Evolutionary conservation across 1,140 invertebrate species (phyloP).

Genomic region (Paraescarpia echinospica): DNA sequence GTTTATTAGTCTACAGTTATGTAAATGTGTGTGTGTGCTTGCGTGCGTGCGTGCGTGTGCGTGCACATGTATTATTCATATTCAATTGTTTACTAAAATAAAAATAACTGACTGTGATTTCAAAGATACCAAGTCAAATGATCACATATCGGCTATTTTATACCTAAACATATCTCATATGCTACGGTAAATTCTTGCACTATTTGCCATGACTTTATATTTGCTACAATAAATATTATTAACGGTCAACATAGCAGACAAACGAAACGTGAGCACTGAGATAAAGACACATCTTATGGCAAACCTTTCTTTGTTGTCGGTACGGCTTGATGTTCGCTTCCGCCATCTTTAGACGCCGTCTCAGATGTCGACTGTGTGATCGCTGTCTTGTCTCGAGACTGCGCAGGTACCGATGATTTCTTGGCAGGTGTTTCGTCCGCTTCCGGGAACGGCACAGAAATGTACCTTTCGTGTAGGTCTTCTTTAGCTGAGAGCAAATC

Average conservation of each 20-base stretch:
- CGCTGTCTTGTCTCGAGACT: not conserved
- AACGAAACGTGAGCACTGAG: not conserved
- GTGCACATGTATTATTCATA: not conserved
- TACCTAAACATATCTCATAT: not conserved
- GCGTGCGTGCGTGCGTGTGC: too few relatives aligned
- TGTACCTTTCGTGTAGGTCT: not conserved
- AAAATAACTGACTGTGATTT: not conserved
- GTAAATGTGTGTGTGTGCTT: not conserved
- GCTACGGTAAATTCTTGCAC: too few relatives aligned
- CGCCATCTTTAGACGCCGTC: not conserved
- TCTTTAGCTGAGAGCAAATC: not conserved
- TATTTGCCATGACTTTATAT: too few relatives aligned
- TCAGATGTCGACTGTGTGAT: too few relatives aligned
- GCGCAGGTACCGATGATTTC: not conserved
- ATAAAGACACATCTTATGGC: not conserved
- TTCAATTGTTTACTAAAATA: not conserved
- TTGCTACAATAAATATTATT: too few relatives aligned
- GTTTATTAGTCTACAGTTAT: not conserved
- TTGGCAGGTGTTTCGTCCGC: not conserved
- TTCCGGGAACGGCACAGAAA: not conserved
- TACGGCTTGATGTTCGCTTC: not conserved
- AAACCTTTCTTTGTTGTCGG: not conserved
- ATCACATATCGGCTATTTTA: not conserved
- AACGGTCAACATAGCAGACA: too few relatives aligned
- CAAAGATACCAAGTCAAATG: not conserved